Base-by-base conservation (phyloP, 2,888 invertebrate species). In the Hypercompe scribonia region DNA sequence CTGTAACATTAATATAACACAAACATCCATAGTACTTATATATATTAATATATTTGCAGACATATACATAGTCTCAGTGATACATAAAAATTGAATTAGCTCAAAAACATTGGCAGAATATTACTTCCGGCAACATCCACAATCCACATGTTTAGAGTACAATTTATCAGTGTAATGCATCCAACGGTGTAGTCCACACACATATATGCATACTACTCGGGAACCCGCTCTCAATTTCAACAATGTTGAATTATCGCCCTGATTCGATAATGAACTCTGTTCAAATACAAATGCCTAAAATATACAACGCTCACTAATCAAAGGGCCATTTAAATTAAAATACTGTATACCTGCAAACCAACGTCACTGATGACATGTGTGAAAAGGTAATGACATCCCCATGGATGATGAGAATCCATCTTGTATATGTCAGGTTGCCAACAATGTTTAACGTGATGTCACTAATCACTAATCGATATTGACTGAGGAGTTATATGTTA, bases 211-310 rank as follows among this genome's bases (percentile, higher is more conserved):
- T 31, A 33, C 39, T 54, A 67, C 24, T 63, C 46, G 36, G 15
- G 50, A 39, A 75, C 68, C 75, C 72, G 77, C 75, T 76, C 65
- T 75, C 80, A 79, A 78, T 81, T 81, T 70, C 74, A 75, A 79
- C 81, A 81, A 75, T 83, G 83, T 83, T 81, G 81, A 83, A 83
- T 83, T 77, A 81, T 78, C 42, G 72, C 50, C 69, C 75, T 58
- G 78, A 73, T 75, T 80, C 75, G 78, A 78, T 78, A 70, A 80
- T 65, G 61, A 46, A 68, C 76, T 78, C 50, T 79, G 78, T 81
- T 83, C 78, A 75, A 61, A 54, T 46, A 34, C 61, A 61, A 31
- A 28, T 66, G 77, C 71, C 71, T 73, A 72, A 28, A 58, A 58
- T 58, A 28, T 58, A 58, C 28, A 13, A 58, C 28, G 28, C 31